phyloP scores from a whole-genome alignment of 2,113 vertebrate species.

The Siniperca chuatsi region DNA sequence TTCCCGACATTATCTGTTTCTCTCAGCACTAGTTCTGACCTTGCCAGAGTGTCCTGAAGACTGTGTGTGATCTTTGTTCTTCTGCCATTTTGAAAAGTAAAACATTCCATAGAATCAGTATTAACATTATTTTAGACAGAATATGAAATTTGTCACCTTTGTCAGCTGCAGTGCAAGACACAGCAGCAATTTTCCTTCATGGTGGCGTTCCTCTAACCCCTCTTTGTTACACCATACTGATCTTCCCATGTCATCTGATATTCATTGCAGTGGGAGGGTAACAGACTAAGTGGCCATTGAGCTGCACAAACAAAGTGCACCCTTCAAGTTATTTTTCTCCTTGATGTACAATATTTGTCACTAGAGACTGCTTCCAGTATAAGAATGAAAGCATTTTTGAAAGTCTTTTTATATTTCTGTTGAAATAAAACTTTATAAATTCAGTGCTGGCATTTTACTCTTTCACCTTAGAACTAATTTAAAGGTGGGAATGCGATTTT shows the following conservation, averaged over 20 bases:
- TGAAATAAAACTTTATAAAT: background rate
- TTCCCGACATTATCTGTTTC: background rate
- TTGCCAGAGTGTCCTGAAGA: slow-evolving; percentile 11
- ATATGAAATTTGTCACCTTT: background rate
- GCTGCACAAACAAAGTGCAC: background rate
- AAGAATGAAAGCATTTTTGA: background rate
- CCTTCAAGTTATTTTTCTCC: background rate
- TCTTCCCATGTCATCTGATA: background rate
- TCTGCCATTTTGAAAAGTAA: background rate
- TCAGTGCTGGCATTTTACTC: background rate
- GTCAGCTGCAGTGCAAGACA: background rate
- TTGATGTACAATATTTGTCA: background rate
- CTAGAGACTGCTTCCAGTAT: no score
- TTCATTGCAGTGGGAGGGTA: background rate
- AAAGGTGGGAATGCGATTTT: no score
- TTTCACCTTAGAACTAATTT: background rate
- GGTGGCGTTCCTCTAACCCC: background rate
- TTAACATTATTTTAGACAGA: background rate
- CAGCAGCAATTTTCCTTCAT: no score
- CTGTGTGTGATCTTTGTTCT: background rate
- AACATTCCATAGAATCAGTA: background rate
- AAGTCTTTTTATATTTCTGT: background rate
- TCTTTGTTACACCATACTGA: background rate
- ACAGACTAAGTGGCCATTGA: slow-evolving; percentile 1
- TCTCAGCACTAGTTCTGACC: slow-evolving; percentile 32